phyloP scores from a whole-genome alignment of 2,888 invertebrate genomes.

The Eledone cirrhosa region DNA sequence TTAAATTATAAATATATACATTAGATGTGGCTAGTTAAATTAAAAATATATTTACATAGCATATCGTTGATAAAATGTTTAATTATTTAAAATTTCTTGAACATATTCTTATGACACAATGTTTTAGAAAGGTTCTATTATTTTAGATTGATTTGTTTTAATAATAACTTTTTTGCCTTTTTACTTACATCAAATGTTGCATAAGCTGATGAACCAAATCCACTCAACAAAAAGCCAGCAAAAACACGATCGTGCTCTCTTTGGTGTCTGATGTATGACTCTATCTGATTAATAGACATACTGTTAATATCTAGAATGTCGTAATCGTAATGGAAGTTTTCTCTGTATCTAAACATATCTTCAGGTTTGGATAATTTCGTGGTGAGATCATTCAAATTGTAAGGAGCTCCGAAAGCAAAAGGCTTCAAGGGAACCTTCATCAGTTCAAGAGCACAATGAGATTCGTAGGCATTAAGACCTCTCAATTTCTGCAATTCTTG shows the following conservation, averaged over 20 bases:
- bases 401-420: constrained; percentile 34
- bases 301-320: constrained; percentile 38
- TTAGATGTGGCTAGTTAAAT: too few relatives aligned
- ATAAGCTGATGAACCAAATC: constrained; percentile 37
- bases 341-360: constrained; percentile 40
- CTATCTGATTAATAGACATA: constrained; percentile 38
- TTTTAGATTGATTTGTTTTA: too few relatives aligned
- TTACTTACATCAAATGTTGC: constrained; percentile 30
- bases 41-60: too few relatives aligned
- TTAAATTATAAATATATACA: too few relatives aligned
- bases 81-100: too few relatives aligned
- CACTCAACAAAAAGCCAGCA: constrained; percentile 41
- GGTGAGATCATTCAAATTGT: constrained; percentile 40
- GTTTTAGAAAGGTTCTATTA: too few relatives aligned
- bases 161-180: too few relatives aligned
- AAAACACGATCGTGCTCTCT: constrained; percentile 33
- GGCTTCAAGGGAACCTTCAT: constrained; percentile 35
- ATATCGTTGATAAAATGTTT: too few relatives aligned
- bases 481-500: constrained; percentile 35
- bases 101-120: too few relatives aligned
- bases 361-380: constrained; percentile 37
- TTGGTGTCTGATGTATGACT: constrained; percentile 27
- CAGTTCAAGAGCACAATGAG: constrained; percentile 32
- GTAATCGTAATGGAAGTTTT: constrained; percentile 35
- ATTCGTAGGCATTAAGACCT: constrained; percentile 27